phyloP scores from a whole-genome alignment of 2,888 invertebrate genomes.

The Endotricha flammealis region DNA sequence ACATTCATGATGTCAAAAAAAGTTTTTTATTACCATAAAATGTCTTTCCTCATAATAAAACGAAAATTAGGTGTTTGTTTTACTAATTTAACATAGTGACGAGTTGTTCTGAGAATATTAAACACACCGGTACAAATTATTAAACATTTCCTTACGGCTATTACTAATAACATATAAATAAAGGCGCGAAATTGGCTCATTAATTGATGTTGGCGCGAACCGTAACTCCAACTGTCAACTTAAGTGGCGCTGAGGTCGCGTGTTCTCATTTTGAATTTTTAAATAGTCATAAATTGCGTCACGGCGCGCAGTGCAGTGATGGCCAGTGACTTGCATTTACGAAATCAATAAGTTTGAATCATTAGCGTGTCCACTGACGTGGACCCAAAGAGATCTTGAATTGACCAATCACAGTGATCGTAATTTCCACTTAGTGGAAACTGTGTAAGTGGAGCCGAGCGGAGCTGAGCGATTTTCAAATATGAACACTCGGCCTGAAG shows the following conservation, averaged over 20 bases:
- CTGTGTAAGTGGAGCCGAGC: too few species aligned
- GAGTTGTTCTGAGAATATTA: slow-evolving; percentile 16
- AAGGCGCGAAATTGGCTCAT: slow-evolving; percentile 66
- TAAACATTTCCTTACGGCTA: slow-evolving; percentile 32
- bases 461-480: too few species aligned
- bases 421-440: too few species aligned
- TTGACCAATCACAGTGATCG: too few species aligned
- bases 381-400: too few species aligned
- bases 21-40: neutral
- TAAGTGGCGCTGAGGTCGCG: slow-evolving; percentile 42
- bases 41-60: neutral
- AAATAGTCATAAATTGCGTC: slow-evolving; percentile 38
- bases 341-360: slow-evolving; percentile 3
- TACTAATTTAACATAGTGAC: neutral
- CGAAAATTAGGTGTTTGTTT: slow-evolving; percentile 5
- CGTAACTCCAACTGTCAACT: slow-evolving; percentile 61
- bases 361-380: too few species aligned
- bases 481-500: too few species aligned
- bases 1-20: too few species aligned
- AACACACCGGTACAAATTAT: slow-evolving; percentile 34
- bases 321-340: slow-evolving; percentile 26
- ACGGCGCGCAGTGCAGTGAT: slow-evolving; percentile 15
- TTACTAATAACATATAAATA: slow-evolving; percentile 58
- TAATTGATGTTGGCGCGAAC: slow-evolving; percentile 50
- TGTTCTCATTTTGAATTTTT: slow-evolving; percentile 34